Evolutionary conservation across 2,888 invertebrate species (phyloP).

Genomic region (Aporophyla lueneburgensis): DNA sequence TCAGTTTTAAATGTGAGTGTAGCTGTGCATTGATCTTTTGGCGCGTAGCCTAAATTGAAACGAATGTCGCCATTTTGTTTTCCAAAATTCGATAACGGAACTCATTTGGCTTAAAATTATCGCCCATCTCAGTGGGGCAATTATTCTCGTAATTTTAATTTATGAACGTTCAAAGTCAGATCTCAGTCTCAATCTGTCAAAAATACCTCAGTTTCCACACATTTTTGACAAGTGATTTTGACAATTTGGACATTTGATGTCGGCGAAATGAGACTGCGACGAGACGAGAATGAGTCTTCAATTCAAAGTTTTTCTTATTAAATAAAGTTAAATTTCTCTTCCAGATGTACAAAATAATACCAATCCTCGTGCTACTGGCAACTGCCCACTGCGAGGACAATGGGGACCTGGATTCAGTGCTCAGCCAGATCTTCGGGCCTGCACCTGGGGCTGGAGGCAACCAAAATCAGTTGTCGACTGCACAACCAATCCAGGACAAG

Average conservation of each 20-base stretch:
- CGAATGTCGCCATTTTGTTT: not conserved
- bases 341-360: conserved; percentile 74
- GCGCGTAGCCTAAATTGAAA: not conserved
- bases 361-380: conserved; percentile 70
- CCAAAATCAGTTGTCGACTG: not conserved
- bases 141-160: too few relatives aligned
- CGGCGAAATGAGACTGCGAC: too few relatives aligned
- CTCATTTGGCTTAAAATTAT: not conserved
- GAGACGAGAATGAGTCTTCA: too few relatives aligned
- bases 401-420: conserved; percentile 81
- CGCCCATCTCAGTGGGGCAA: not conserved
- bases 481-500: conserved; percentile 28
- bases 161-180: too few relatives aligned
- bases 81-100: not conserved
- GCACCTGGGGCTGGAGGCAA: conserved; percentile 56
- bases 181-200: too few relatives aligned
- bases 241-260: too few relatives aligned
- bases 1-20: not conserved
- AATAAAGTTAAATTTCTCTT: conserved; percentile 30
- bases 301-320: not conserved
- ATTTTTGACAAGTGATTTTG: too few relatives aligned
- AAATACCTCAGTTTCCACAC: too few relatives aligned
- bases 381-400: conserved; percentile 66
- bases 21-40: not conserved
- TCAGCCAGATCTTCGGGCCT: conserved; percentile 80